These are phyloP conservation scores for Rhagoletis pomonella DNA, from an alignment of 1,140 invertebrate genomes.

Conservation along the genomic window DNA sequence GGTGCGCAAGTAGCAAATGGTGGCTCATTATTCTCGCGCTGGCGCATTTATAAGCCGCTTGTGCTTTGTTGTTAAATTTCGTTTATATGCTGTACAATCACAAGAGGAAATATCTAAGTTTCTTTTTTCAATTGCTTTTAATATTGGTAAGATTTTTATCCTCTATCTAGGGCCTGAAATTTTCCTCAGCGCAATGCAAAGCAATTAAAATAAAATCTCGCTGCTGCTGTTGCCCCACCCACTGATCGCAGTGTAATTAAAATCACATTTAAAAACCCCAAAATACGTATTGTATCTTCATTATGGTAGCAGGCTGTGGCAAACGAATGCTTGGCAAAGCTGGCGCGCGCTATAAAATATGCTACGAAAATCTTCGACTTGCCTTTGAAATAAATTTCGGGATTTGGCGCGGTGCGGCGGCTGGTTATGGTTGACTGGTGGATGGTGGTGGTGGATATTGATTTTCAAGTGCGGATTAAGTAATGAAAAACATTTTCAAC, in stretches of 20 bases:
- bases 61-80: background rate
- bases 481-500: conserved; percentile 38
- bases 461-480: conserved; percentile 39
- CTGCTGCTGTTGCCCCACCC: conserved; percentile 10
- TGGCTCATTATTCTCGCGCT: conserved; percentile 22
- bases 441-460: background rate
- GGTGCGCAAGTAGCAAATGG: background rate
- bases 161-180: background rate
- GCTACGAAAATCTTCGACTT: conserved; percentile 12
- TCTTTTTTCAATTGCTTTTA: conserved; percentile 3
- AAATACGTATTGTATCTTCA: conserved; percentile 26
- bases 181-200: conserved; percentile 10
- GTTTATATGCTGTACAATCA: background rate
- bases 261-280: conserved; percentile 38
- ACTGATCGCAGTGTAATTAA: conserved; percentile 43
- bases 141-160: background rate
- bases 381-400: conserved; percentile 42
- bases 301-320: conserved; percentile 4
- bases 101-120: background rate
- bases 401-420: conserved; percentile 7
- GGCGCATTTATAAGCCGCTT: background rate
- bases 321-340: conserved; percentile 1
- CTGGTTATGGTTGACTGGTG: background rate
- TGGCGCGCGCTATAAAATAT: conserved; percentile 9
- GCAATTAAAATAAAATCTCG: conserved; percentile 44